Base-by-base conservation (phyloP, 2,888 invertebrate species). In the Dynastes grantii region DNA sequence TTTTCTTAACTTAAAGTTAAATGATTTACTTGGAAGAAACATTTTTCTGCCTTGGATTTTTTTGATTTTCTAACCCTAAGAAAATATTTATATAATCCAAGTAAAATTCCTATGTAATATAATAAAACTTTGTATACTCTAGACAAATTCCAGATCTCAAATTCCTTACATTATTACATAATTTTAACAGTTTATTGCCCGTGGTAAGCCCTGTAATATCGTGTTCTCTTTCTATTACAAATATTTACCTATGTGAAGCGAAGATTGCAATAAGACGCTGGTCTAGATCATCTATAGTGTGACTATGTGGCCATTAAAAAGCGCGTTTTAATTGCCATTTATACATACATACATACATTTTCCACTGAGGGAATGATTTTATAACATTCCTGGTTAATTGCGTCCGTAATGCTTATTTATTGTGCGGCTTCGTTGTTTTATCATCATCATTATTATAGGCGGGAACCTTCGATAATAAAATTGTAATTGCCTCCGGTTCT, bases 381-480 rank as follows among this genome's bases (percentile, higher is more conserved):
- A 63, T 63, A n/a, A 27, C 63, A 63, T 63, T 63, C 63, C 63
- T 32, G 29, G 32, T 63, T 63, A 63, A 63, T 63, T 63, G 63
- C 63, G 32, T 63, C 63, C 63, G 63, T 63, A 63, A 63, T 63
- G 32, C 32, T 63, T 63, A 63, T 63, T 63, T 63, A 63, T 63
- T 63, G 63, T 13, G 63, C 63, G 63, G 63, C 63, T 63, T 32
- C 63, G 63, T 63, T 63, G 63, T 63, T 63, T 63, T 32, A 63
- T 63, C 63, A 32, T 32, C 32, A 63, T 63, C 63, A 27, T 63
- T 63, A 27, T 63, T 29, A 29, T 27, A 29, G 29, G n/a, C 32
- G 63, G 63, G 63, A 63, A 63, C 32, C 63, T 63, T 13, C 29
- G 63, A 63, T 32, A 63, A 63, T 63, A 63, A 63, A 63, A 63